These are phyloP conservation scores for Zaprionus lineosus DNA, from an alignment of 2,888 invertebrate genomes.

Conservation along the genomic window DNA sequence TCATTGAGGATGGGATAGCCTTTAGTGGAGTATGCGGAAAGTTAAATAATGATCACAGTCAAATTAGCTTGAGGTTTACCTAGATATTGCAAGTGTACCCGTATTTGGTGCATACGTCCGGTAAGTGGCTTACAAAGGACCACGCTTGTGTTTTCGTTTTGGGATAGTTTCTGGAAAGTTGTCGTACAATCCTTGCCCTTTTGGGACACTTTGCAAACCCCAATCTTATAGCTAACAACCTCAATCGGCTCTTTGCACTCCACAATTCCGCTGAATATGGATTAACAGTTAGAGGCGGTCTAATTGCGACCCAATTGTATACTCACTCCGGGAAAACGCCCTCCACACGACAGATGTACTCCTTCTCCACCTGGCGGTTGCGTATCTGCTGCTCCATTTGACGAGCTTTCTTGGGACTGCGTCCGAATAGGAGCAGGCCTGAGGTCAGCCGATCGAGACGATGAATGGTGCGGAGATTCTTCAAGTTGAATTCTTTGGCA, in stretches of 20 bases:
- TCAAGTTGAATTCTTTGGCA: slow-evolving; percentile 96
- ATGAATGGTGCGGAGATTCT: slow-evolving; percentile 96
- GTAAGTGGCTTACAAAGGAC: slow-evolving; percentile 97
- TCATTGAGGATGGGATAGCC: slow-evolving; percentile 95
- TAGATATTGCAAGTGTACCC: slow-evolving; percentile 97
- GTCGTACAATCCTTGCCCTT: slow-evolving; percentile 97
- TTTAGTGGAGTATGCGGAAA: slow-evolving; percentile 1
- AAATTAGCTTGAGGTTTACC: too few species aligned
- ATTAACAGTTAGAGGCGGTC: slow-evolving; percentile 1
- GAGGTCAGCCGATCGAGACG: slow-evolving; percentile 98
- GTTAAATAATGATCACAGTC: too few species aligned
- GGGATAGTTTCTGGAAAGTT: slow-evolving; percentile 94
- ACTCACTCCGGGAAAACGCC: slow-evolving; percentile 95
- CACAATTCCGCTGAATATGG: slow-evolving; percentile 88
- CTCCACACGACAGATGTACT: slow-evolving; percentile 97
- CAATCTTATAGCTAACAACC: slow-evolving; percentile 97
- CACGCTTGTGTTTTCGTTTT: slow-evolving; percentile 94
- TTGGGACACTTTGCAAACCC: slow-evolving; percentile 95
- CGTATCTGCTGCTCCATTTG: slow-evolving; percentile 98
- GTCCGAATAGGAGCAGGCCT: slow-evolving; percentile 94
- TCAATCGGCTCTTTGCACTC: slow-evolving; percentile 96
- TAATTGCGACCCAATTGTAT: background rate
- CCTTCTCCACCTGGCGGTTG: slow-evolving; percentile 95
- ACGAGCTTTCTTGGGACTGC: slow-evolving; percentile 95
- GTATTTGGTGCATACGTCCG: slow-evolving; percentile 99